Percentiles rank a stretch among this genome's conserved stretches.
Evolutionary conservation across 1,140 invertebrate species (phyloP).

Genomic region (Drosophila obscura): DNA sequence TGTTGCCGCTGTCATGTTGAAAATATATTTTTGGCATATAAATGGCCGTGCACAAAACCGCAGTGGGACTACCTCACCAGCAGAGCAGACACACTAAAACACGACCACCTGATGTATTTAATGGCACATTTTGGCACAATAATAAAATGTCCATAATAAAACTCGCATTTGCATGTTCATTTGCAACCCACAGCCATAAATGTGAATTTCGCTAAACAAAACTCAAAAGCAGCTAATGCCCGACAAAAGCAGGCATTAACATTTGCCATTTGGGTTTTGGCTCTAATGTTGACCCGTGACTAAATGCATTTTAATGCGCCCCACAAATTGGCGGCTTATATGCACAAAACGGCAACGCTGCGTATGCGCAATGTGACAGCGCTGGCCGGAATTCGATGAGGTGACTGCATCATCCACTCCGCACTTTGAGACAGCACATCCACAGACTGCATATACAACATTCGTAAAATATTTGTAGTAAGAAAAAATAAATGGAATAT

Average conservation of each 20-base stretch:
- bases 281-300: slow-evolving; percentile 1
- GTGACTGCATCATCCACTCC: too few species aligned
- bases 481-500: too few species aligned
- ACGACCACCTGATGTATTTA: slow-evolving; percentile 61
- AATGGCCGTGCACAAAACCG: slow-evolving; percentile 51
- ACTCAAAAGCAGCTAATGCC: slow-evolving; percentile 11
- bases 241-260: slow-evolving; percentile 41
- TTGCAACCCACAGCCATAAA: slow-evolving; percentile 34
- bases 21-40: slow-evolving; percentile 53
- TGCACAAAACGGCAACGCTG: not conserved
- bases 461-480: not conserved
- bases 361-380: slow-evolving; percentile 41
- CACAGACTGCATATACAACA: too few species aligned
- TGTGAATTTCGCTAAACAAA: slow-evolving; percentile 23
- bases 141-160: slow-evolving; percentile 77
- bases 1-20: slow-evolving; percentile 46
- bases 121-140: slow-evolving; percentile 67
- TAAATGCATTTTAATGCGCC: slow-evolving; percentile 36
- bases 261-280: slow-evolving; percentile 56
- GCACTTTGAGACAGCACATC: too few species aligned
- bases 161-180: slow-evolving; percentile 72
- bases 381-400: not conserved
- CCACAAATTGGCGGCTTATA: slow-evolving; percentile 11
- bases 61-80: slow-evolving; percentile 46
- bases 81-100: slow-evolving; percentile 5